A percentile compares a stretch with the other conserved stretches of the same genome.
These are phyloP conservation scores for Myathropa florea DNA, from an alignment of 2,888 invertebrate species.

Conservation along the genomic window DNA sequence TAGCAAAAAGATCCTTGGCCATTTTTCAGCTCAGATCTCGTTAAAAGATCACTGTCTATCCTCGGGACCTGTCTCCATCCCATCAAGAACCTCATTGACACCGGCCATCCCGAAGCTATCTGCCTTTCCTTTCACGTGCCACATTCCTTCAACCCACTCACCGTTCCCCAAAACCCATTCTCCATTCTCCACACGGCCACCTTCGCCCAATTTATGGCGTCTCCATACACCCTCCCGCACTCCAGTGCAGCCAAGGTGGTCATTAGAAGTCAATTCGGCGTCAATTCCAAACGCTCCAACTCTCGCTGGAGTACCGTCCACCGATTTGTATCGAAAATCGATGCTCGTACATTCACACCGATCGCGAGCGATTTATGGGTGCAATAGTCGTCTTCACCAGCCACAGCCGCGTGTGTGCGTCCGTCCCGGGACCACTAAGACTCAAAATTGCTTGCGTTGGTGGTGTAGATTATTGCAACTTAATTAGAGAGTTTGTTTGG, in stretches of 20 bases:
- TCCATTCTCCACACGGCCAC: too few species aligned
- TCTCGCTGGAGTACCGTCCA: not conserved
- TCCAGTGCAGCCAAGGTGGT: not conserved
- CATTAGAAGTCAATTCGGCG: not conserved
- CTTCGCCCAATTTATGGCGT: not conserved
- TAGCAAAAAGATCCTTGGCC: too few species aligned
- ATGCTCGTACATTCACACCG: constrained; percentile 30
- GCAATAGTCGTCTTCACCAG: constrained; percentile 42
- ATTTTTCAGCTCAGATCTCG: too few species aligned
- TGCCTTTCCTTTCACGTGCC: too few species aligned
- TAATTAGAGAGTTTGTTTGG: constrained; percentile 69
- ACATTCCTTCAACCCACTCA: too few species aligned
- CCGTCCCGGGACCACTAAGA: not conserved
- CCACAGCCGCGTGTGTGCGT: not conserved
- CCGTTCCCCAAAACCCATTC: too few species aligned
- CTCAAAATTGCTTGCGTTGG: constrained; percentile 63
- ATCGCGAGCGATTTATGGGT: constrained; percentile 49
- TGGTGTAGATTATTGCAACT: constrained; percentile 69
- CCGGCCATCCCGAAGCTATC: too few species aligned
- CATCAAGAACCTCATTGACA: too few species aligned
- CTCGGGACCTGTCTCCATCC: too few species aligned
- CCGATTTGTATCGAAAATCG: constrained; percentile 34
- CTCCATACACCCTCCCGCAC: not conserved
- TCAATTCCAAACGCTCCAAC: not conserved
- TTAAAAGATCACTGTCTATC: too few species aligned